Conservation (phyloP, 53 echinoderm and acorn worm species). For the Echinarachnius parma region DNA sequence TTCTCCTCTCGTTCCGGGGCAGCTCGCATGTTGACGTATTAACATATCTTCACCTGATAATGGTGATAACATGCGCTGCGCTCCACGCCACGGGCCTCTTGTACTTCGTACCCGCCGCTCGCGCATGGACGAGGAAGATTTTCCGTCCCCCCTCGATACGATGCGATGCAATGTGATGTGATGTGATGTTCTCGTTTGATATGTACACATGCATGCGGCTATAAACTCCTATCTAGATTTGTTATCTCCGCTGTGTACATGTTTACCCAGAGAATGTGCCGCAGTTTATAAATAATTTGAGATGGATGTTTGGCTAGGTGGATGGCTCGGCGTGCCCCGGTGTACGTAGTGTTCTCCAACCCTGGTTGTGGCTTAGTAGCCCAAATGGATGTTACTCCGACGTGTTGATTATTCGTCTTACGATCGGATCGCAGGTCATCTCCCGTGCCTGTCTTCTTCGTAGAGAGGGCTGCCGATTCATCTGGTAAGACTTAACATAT, state of each 20-base stretch:
- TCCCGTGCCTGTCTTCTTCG: background rate
- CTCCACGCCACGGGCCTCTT: conserved; percentile 12
- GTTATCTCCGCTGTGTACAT: too few species aligned
- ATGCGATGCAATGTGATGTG: background rate
- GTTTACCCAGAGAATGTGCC: too few species aligned
- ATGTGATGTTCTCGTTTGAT: too few species aligned
- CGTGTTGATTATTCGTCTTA: too few species aligned
- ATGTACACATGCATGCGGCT: conserved; percentile 17
- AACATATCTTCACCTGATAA: conserved; percentile 35
- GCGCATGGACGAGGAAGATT: background rate
- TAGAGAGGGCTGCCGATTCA: background rate
- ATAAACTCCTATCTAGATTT: conserved; percentile 12
- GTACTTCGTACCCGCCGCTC: conserved; percentile 8
- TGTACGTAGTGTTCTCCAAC: too few species aligned
- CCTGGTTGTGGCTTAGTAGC: too few species aligned
- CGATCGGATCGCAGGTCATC: too few species aligned
- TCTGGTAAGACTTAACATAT: background rate
- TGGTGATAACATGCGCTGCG: conserved; percentile 26
- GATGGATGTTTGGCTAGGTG: too few species aligned
- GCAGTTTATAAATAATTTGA: too few species aligned
- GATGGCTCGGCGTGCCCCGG: too few species aligned
- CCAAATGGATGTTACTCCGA: too few species aligned
- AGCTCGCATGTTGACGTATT: conserved; percentile 32
- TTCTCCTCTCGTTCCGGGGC: background rate
- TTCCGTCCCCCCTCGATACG: background rate